phyloP scores from a whole-genome alignment of 2,888 invertebrate species.

The Parnassius mnemosyne region DNA sequence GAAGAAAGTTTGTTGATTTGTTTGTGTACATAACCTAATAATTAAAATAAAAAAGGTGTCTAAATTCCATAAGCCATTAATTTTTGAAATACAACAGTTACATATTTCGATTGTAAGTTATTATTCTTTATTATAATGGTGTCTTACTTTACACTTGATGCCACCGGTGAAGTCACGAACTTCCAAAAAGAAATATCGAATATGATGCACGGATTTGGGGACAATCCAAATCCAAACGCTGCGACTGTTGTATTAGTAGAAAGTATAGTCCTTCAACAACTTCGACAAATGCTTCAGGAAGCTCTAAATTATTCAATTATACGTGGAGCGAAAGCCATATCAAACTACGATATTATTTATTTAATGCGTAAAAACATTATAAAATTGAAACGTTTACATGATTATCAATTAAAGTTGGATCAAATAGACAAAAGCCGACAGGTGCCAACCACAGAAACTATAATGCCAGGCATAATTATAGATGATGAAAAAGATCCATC shows the following conservation, averaged over 20 bases:
- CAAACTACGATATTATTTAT: slow-evolving; percentile 87
- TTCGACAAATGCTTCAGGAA: slow-evolving; percentile 88
- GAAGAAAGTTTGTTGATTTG: too few species aligned
- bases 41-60: too few species aligned
- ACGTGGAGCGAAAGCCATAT: slow-evolving; percentile 81
- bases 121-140: slow-evolving; percentile 47
- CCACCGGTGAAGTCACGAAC: slow-evolving; percentile 53
- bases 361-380: slow-evolving; percentile 90
- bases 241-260: slow-evolving; percentile 93
- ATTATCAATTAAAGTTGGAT: slow-evolving; percentile 84
- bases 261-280: slow-evolving; percentile 89
- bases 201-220: slow-evolving; percentile 97
- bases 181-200: slow-evolving; percentile 87
- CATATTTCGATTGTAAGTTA: not conserved
- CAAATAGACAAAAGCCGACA: slow-evolving; percentile 60
- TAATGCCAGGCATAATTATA: slow-evolving; percentile 53
- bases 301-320: slow-evolving; percentile 84
- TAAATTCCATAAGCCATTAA: not conserved
- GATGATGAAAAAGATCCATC: slow-evolving; percentile 78
- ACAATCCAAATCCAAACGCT: slow-evolving; percentile 88
- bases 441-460: slow-evolving; percentile 44
- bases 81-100: not conserved
- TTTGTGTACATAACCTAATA: too few species aligned
- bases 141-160: slow-evolving; percentile 65
- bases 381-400: slow-evolving; percentile 87